phyloP scores from a whole-genome alignment of 64 coral and sea anemone species.

The Pocillopora verrucosa region DNA sequence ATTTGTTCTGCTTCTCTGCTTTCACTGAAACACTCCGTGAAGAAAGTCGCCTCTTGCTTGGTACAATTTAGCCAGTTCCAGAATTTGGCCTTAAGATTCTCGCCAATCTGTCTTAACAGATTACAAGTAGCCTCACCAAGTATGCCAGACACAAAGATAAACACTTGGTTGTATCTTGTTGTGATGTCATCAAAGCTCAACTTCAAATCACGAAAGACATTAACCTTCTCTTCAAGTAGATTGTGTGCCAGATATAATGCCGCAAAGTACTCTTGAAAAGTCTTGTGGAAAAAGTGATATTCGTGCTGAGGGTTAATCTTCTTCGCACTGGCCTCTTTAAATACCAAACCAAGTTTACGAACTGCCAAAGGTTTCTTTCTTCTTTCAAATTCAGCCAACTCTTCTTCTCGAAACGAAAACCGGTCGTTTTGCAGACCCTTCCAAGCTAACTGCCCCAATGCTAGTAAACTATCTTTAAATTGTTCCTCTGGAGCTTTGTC shows the following conservation, averaged over 20 bases:
- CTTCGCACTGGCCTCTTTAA: background rate
- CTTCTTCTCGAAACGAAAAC: background rate
- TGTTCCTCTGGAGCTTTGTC: background rate
- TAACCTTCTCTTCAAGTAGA: background rate
- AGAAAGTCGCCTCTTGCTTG: background rate
- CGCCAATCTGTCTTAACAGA: too few relatives aligned
- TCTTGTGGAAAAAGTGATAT: slow-evolving; percentile 23
- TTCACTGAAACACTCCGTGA: background rate
- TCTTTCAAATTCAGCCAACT: background rate
- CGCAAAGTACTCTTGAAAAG: slow-evolving; percentile 16
- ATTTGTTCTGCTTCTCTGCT: background rate
- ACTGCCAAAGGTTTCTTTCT: background rate
- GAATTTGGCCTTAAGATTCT: too few relatives aligned
- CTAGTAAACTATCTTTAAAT: background rate
- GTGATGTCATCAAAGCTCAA: too few relatives aligned
- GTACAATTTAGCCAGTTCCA: too few relatives aligned
- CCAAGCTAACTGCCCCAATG: slow-evolving; percentile 7
- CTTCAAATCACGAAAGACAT: too few relatives aligned
- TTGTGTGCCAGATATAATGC: background rate
- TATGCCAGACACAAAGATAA: too few relatives aligned
- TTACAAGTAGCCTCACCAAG: too few relatives aligned
- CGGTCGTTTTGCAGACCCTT: background rate
- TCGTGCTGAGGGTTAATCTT: background rate
- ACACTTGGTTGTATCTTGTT: too few relatives aligned
- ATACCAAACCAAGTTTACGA: background rate